These are phyloP conservation scores for Formica exsecta DNA, from an alignment of 1,140 invertebrate species.

Conservation along the genomic window DNA sequence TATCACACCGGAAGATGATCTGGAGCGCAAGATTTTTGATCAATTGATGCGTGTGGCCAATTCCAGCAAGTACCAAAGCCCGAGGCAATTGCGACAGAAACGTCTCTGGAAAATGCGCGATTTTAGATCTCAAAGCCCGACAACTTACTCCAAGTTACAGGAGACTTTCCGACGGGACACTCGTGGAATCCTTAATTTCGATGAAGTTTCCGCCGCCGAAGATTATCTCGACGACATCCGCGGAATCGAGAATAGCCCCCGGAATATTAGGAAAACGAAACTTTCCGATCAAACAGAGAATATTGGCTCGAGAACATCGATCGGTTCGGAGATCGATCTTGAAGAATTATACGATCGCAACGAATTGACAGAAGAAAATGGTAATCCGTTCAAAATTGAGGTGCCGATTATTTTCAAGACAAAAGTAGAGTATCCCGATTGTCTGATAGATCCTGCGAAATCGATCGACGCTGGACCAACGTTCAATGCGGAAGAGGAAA, in stretches of 20 bases:
- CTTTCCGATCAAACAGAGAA: neutral
- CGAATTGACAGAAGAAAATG: neutral
- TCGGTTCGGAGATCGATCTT: neutral
- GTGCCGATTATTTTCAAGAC: slow-evolving; percentile 9
- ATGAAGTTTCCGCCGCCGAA: slow-evolving; percentile 15
- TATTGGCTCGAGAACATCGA: neutral
- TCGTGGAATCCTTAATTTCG: slow-evolving; percentile 48
- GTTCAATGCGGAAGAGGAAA: neutral
- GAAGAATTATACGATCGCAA: slow-evolving; percentile 5
- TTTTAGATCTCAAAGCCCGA: neutral
- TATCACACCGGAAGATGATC: slow-evolving; percentile 30
- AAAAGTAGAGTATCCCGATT: neutral
- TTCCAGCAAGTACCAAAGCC: slow-evolving; percentile 2
- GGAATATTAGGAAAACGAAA: slow-evolving; percentile 5
- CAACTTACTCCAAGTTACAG: slow-evolving; percentile 49
- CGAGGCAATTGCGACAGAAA: neutral
- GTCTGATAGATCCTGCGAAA: neutral
- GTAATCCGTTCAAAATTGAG: neutral
- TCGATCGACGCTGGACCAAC: neutral
- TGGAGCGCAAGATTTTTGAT: slow-evolving; percentile 71
- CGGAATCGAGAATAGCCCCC: slow-evolving; percentile 63
- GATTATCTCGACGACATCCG: slow-evolving; percentile 63
- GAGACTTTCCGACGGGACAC: slow-evolving; percentile 29
- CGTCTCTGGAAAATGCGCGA: slow-evolving; percentile 21
- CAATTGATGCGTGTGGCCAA: slow-evolving; percentile 68